phyloP scores from a whole-genome alignment of 1,140 invertebrate species.

The Parapsyche elsis region DNA sequence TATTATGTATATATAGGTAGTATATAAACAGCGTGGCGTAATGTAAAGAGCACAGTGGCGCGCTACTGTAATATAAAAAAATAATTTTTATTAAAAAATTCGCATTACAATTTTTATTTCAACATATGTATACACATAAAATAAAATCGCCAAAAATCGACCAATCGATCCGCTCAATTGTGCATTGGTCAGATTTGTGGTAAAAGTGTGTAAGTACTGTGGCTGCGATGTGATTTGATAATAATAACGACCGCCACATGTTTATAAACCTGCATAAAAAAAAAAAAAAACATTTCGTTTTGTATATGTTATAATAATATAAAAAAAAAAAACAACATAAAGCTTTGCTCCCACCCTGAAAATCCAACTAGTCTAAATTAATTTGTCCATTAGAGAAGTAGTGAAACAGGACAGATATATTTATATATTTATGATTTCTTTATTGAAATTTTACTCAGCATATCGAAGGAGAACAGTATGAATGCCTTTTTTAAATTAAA shows the following conservation, averaged over 20 bases:
- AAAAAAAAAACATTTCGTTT: not conserved
- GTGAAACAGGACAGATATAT: not conserved
- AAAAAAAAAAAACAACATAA: not conserved
- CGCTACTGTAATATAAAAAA: too few species aligned
- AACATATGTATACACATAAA: too few species aligned
- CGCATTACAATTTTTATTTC: too few species aligned
- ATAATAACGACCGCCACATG: not conserved
- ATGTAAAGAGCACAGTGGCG: slow-evolving; percentile 16
- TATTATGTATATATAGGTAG: not conserved
- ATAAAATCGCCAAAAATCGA: too few species aligned
- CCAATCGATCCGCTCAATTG: too few species aligned
- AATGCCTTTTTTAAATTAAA: too few species aligned
- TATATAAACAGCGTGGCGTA: not conserved
- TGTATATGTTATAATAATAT: not conserved
- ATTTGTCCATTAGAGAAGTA: not conserved
- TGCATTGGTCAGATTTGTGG: too few species aligned
- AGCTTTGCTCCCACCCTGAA: slow-evolving; percentile 37
- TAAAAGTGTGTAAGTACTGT: too few species aligned
- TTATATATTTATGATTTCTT: not conserved
- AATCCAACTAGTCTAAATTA: slow-evolving; percentile 15
- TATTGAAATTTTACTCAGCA: not conserved
- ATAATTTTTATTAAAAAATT: not conserved
- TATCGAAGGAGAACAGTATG: not conserved
- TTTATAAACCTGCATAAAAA: not conserved
- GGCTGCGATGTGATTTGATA: too few species aligned